Evolutionary conservation across 2,797 vertebrate genomes (phyloP).

Genomic region (Phrynocephalus vlangalii): DNA sequence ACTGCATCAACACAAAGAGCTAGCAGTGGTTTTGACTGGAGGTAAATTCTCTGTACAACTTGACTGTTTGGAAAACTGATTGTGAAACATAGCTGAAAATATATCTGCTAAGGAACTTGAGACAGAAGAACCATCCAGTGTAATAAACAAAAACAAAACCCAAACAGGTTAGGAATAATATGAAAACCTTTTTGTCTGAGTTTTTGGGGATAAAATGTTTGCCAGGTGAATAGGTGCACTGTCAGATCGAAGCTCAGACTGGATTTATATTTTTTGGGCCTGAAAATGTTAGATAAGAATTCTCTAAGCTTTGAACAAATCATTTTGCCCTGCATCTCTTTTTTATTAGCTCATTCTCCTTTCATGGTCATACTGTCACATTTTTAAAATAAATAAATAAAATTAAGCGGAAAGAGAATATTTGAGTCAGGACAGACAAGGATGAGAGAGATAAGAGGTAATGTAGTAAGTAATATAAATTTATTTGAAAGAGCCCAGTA

Average conservation of each 20-base stretch:
- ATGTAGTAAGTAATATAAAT: not conserved
- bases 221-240: not conserved
- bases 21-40: not conserved
- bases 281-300: not conserved
- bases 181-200: not conserved
- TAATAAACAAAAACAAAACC: not conserved
- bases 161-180: not conserved
- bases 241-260: conserved; percentile 29
- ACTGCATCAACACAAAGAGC: not conserved
- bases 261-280: conserved; percentile 48
- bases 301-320: not conserved
- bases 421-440: not conserved
- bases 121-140: not conserved
- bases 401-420: not conserved
- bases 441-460: not conserved
- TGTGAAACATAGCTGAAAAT: not conserved
- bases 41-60: not conserved
- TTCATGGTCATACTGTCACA: not conserved
- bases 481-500: not conserved
- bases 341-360: not conserved
- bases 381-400: not conserved
- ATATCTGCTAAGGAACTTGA: not conserved
- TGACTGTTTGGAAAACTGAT: not conserved
- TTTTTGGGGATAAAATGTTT: not conserved
- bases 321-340: not conserved